phyloP scores from a whole-genome alignment of 2,113 vertebrate species.

The Cepphus grylle region DNA sequence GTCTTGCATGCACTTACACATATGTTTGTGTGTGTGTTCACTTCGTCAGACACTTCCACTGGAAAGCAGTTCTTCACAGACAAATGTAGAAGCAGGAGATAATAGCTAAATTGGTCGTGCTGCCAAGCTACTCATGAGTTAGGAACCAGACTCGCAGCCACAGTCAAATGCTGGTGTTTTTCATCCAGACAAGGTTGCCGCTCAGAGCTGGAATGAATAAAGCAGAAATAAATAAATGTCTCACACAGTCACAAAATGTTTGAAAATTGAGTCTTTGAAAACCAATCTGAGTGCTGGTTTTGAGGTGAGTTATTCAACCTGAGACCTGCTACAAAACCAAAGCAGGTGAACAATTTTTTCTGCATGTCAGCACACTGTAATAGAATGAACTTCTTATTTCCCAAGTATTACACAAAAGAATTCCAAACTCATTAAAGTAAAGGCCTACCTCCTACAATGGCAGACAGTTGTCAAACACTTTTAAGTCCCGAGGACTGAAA shows the following conservation, averaged over 20 bases:
- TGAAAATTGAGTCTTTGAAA: not conserved
- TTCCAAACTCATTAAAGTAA: not conserved
- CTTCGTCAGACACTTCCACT: not conserved
- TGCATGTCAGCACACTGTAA: not conserved
- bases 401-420: not conserved
- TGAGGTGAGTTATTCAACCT: not conserved
- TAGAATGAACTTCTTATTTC: not conserved
- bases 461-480: not conserved
- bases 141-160: not conserved
- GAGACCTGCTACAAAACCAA: not conserved
- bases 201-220: not conserved
- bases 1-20: not conserved
- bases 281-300: not conserved
- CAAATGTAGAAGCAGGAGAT: not conserved
- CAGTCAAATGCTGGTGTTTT: not conserved
- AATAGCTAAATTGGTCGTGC: not conserved
- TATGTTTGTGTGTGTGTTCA: not conserved
- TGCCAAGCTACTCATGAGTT: not conserved
- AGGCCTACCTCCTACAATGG: not conserved
- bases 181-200: not conserved
- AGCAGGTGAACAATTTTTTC: not conserved
- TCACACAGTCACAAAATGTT: not conserved
- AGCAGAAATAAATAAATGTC: constrained; percentile 5
- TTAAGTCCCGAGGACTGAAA: not conserved
- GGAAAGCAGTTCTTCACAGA: not conserved